Evolutionary conservation across 2,888 invertebrate species (phyloP), one percentile per base, ranked within the genome.

Genomic region (Dastarcus helophoroides): DNA sequence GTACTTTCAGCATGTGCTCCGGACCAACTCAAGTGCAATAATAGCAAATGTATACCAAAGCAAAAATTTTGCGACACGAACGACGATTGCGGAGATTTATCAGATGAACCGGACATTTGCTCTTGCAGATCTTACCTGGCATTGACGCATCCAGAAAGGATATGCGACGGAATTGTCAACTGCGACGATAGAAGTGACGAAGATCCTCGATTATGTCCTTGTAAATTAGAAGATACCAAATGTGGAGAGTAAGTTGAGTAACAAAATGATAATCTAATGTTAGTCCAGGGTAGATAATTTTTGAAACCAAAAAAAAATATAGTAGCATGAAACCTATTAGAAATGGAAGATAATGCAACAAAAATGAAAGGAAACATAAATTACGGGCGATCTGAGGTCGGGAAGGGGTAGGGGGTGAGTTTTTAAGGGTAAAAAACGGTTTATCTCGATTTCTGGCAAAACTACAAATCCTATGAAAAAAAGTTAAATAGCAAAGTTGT

Each of bases 151-250:
- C 79, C 82, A 1, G 63, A 68, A 0, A 71, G 73, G 41, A 62
- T 86, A 3, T 89, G 88, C 51, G 83, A 88, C 49, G 83, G 83
- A 1, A 62, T 73, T 4, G 62, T 80, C 4, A 77, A 88, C 50
- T 88, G 88, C 48, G 62, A 69, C 39, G 85, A 88, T 50, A 75
- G 77, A 41, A 74, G 73, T 30, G 88, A 88, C 46, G 88, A 88
- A 51, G 69, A 71, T 38, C 73, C 76, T 0, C 58, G 62, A 40
- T 54, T 66, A 12, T 83, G 84, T 50, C 65, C 65, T 35, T 82
- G 82, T 49, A 71, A 54, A 3, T 47, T 56, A 2, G 50, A 54
- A 14, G 64, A 60, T 32, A 73, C 68, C 46, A 58, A 56, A 34
- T 76, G 76, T 46, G 50, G 49, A 33, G 57, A 54, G 73, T 73